A percentile compares a stretch with the other conserved stretches of the same genome.
Conservation (phyloP, 2,888 invertebrate species). For the Campoletis raptor region DNA sequence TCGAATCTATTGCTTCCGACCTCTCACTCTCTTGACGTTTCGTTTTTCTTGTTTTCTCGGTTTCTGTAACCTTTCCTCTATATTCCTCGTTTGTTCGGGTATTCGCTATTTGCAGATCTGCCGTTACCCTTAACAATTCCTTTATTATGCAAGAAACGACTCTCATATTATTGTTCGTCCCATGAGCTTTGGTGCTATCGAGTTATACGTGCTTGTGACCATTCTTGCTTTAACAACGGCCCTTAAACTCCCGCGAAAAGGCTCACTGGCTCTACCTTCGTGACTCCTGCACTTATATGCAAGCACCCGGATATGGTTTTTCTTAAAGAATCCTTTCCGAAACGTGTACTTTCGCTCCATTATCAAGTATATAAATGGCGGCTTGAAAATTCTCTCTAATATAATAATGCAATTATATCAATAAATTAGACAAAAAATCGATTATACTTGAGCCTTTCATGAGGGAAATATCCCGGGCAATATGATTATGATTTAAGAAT, state of each 20-base stretch:
- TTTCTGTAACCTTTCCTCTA: slow-evolving; percentile 7
- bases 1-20: slow-evolving; percentile 20
- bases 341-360: not conserved
- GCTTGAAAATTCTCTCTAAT: not conserved
- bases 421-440: not conserved
- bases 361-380: not conserved
- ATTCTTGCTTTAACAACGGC: not conserved
- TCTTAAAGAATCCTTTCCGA: not conserved
- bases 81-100: not conserved
- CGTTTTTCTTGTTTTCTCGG: not conserved
- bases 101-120: slow-evolving; percentile 55
- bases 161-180: slow-evolving; percentile 41
- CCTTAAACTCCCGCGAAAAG: slow-evolving; percentile 21
- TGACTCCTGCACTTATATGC: slow-evolving; percentile 11
- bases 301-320: not conserved
- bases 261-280: slow-evolving; percentile 4
- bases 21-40: slow-evolving; percentile 10
- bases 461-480: not conserved
- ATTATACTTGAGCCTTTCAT: not conserved
- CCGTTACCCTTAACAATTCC: slow-evolving; percentile 49
- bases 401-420: not conserved
- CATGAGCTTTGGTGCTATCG: slow-evolving; percentile 30
- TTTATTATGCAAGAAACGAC: slow-evolving; percentile 49
- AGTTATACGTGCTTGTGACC: slow-evolving; percentile 48
- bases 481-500: no score